Base-by-base conservation (phyloP, 2,797 vertebrate species). In the Poliocrania exsul region DNA sequence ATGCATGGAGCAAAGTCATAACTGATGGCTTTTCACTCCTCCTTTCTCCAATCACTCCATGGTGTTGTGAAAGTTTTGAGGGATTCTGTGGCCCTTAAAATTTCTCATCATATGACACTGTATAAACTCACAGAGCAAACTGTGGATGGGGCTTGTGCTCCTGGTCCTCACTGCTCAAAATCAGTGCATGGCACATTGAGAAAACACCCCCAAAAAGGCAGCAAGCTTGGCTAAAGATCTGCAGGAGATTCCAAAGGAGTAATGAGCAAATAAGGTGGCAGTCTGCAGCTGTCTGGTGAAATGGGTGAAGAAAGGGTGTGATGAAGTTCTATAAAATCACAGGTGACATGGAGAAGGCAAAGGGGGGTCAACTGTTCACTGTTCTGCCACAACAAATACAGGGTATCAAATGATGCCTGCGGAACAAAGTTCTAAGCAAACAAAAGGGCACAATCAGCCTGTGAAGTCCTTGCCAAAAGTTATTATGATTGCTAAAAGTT, bases 71-170 rank as follows among this genome's bases (percentile, higher is more conserved):
- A 74, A 65, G 24, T 50, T 91, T 69, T 62, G 73, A 70, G 46
- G 38, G 38, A 50, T 58, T 61, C 40, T 5, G 2, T 29, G 54
- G 24, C 25, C 53, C n/a, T 75, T 40, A 9, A 54, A 65, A 66
- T 35, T 35, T 25, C 66, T 91, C 5, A 1, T 35, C 9, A 2
- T 17, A 29, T 12, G 38, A n/a, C 50, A 29, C 50, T 21, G 5
- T 25, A 25, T 25, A 61, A 50, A 70, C 11, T 18, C 65, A 35
- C 26, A 26, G 37, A 73, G 28, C 9, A 80, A 69, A 51, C 1
- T 0, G 0, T 1, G 24, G 38, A 14, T 35, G 60, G 35, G 0
- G 1, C 8, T 80, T 74, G 57, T 46, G 20, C 37, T 26, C 9
- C 16, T 49, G 13, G 13, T 31, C 31, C 24, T 61, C 0, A 0